phyloP scores from a whole-genome alignment of 2,113 vertebrate genomes.

The Apteryx owenii region DNA sequence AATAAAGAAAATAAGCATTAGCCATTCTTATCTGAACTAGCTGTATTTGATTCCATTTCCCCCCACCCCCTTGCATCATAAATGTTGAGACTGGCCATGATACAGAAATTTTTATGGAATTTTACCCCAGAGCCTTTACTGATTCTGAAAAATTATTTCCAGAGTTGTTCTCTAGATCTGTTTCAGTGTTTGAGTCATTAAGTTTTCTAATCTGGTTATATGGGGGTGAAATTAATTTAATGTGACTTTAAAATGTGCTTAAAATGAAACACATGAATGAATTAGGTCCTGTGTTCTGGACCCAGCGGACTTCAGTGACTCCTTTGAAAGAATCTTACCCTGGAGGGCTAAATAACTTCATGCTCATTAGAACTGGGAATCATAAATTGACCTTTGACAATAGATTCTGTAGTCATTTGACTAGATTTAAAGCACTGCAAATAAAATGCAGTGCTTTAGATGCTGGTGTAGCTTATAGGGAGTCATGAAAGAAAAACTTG shows the following conservation, averaged over 20 bases:
- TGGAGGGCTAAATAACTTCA: constrained; percentile 4
- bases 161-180: background rate
- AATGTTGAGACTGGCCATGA: background rate
- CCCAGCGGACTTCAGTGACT: background rate
- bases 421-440: background rate
- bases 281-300: background rate
- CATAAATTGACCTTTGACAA: constrained; percentile 24
- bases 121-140: background rate
- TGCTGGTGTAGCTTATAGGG: background rate
- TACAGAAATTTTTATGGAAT: background rate
- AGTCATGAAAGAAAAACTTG: background rate
- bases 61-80: background rate
- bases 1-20: background rate
- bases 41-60: background rate
- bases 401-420: background rate
- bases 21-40: background rate
- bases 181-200: background rate
- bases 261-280: background rate
- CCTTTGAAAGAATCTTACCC: constrained; percentile 23
- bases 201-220: background rate
- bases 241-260: background rate
- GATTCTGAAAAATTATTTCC: background rate
- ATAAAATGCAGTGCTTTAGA: background rate
- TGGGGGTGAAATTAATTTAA: background rate
- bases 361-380: constrained; percentile 33